These are phyloP conservation scores for Danionella dracula DNA, from an alignment of 2,797 vertebrate species.

Conservation along the genomic window DNA sequence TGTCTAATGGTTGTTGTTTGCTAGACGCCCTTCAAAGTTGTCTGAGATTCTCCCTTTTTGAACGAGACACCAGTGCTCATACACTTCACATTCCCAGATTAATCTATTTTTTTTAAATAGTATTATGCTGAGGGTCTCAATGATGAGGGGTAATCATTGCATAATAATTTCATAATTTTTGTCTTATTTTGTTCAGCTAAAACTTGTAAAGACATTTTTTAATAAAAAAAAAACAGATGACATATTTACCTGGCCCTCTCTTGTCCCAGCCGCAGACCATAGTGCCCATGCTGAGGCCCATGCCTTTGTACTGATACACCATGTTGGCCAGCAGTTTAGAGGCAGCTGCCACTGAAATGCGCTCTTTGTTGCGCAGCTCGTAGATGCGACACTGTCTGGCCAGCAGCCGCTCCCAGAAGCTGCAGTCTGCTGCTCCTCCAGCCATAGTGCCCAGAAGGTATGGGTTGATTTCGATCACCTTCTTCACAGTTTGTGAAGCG, in stretches of 20 bases:
- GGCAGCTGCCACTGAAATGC: slow-evolving; percentile 86
- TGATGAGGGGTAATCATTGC: too few species aligned
- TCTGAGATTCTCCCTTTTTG: too few species aligned
- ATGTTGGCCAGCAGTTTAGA: slow-evolving; percentile 91
- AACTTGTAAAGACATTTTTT: too few species aligned
- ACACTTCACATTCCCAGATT: too few species aligned
- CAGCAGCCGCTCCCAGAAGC: slow-evolving; percentile 87
- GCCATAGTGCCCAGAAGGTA: slow-evolving; percentile 91
- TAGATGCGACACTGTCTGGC: slow-evolving; percentile 89
- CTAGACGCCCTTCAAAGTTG: too few species aligned
- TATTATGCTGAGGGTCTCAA: too few species aligned
- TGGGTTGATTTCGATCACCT: slow-evolving; percentile 91
- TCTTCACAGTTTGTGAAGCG: slow-evolving; percentile 86
- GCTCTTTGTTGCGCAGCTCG: slow-evolving; percentile 88
- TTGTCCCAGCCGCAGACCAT: slow-evolving; percentile 97
- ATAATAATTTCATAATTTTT: too few species aligned
- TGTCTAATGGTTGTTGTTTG: too few species aligned
- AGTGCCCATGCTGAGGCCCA: slow-evolving; percentile 92
- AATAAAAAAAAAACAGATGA: background rate
- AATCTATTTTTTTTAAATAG: too few species aligned
- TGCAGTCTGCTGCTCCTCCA: slow-evolving; percentile 85
- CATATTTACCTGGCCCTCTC: slow-evolving; percentile 78
- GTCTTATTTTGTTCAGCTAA: too few species aligned
- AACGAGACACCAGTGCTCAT: too few species aligned
- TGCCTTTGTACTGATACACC: slow-evolving; percentile 94